phyloP scores from a whole-genome alignment of 2,113 vertebrate species.

The Psilopogon haemacephalus region DNA sequence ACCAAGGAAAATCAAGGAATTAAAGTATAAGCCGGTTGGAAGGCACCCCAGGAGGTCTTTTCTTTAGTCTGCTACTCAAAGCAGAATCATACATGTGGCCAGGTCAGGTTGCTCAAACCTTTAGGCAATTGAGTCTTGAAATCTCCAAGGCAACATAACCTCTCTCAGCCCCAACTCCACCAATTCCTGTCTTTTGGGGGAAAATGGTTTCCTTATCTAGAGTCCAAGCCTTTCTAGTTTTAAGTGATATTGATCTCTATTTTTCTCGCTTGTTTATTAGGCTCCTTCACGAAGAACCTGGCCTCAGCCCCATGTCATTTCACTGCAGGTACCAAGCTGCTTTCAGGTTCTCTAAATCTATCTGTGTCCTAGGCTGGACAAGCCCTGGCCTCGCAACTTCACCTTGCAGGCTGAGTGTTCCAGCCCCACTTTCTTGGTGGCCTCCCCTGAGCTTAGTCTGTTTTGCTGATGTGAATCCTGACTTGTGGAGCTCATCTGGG shows the following conservation, averaged over 20 bases:
- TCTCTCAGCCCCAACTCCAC: not conserved
- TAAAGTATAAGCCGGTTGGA: not conserved
- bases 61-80: not conserved
- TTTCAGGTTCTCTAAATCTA: not conserved
- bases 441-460: not conserved
- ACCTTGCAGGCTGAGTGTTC: accelerated
- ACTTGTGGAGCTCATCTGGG: not conserved
- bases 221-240: not conserved
- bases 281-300: accelerated
- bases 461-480: not conserved
- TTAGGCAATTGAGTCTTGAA: not conserved
- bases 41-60: not conserved
- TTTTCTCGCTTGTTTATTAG: not conserved
- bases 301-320: not conserved
- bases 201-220: not conserved
- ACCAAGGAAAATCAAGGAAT: accelerated
- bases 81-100: not conserved
- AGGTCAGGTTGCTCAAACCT: not conserved
- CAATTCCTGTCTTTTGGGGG: accelerated
- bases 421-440: too few species aligned
- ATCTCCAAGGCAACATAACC: not conserved
- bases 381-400: not conserved
- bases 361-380: not conserved
- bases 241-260: not conserved
- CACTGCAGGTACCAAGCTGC: too few species aligned